phyloP scores from a whole-genome alignment of 2,888 invertebrate genomes.

The Serrognathus titanus region DNA sequence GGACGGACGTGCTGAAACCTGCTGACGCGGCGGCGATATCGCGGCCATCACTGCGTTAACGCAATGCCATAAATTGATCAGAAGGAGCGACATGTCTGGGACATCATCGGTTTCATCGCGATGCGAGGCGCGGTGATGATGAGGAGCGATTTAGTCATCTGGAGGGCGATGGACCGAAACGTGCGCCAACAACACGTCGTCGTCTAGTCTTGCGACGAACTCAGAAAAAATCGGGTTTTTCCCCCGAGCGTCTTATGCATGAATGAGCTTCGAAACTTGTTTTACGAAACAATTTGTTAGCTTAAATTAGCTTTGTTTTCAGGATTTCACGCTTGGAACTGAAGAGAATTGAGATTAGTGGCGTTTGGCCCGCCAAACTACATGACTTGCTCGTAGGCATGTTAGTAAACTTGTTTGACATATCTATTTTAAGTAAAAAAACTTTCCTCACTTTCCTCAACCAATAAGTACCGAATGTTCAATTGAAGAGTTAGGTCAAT shows the following conservation, averaged over 20 bases:
- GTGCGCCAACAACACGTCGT: slow-evolving; percentile 7
- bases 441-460: too few relatives aligned
- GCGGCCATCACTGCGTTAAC: slow-evolving; percentile 20
- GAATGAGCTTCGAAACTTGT: slow-evolving; percentile 5
- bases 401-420: too few relatives aligned
- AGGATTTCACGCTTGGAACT: background rate
- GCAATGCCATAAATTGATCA: slow-evolving; percentile 27
- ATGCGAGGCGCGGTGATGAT: slow-evolving; percentile 20
- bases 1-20: slow-evolving; percentile 17
- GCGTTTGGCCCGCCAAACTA: too few relatives aligned
- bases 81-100: slow-evolving; percentile 18
- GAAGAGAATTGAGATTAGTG: background rate
- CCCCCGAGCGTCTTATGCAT: slow-evolving; percentile 8
- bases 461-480: too few relatives aligned
- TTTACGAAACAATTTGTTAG: slow-evolving; percentile 6
- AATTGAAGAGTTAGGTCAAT: too few relatives aligned
- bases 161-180: slow-evolving; percentile 26
- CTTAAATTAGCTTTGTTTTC: slow-evolving; percentile 12
- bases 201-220: slow-evolving; percentile 4
- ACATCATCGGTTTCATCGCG: slow-evolving; percentile 22
- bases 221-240: slow-evolving; percentile 5
- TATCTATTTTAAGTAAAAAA: too few relatives aligned
- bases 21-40: slow-evolving; percentile 15
- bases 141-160: slow-evolving; percentile 26
- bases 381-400: too few relatives aligned